Evolutionary conservation across 2,113 vertebrate genomes (phyloP).

Genomic region (Chitala chitala): DNA sequence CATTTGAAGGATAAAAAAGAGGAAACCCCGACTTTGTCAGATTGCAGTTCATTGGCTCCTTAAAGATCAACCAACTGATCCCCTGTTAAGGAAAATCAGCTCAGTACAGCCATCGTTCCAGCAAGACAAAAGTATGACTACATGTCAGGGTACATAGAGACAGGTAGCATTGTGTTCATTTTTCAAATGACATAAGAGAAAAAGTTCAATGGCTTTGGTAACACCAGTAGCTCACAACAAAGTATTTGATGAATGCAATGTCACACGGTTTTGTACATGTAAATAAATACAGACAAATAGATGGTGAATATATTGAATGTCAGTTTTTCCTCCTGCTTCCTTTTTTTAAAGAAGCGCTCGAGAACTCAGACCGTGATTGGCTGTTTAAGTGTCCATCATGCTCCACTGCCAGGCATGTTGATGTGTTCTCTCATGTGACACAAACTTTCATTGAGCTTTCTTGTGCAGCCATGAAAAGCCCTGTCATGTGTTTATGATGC

Average conservation of each 20-base stretch:
- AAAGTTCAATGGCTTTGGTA: neutral
- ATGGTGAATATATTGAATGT: neutral
- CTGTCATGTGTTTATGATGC: conserved; percentile 1
- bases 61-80: neutral
- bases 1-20: neutral
- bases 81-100: neutral
- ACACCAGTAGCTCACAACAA: no score
- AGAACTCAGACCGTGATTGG: neutral
- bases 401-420: neutral
- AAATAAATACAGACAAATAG: neutral
- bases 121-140: neutral
- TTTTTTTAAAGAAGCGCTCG: neutral
- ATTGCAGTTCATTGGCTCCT: neutral
- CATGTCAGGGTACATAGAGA: neutral
- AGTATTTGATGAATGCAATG: no score
- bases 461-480: neutral
- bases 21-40: neutral
- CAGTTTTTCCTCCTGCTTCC: neutral
- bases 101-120: conserved; percentile 2
- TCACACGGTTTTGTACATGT: no score
- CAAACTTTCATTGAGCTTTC: neutral
- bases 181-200: neutral
- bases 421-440: neutral
- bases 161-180: neutral
- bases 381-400: neutral